These are phyloP conservation scores for Cuculus canorus DNA, from an alignment of 2,797 vertebrate species.

Conservation along the genomic window DNA sequence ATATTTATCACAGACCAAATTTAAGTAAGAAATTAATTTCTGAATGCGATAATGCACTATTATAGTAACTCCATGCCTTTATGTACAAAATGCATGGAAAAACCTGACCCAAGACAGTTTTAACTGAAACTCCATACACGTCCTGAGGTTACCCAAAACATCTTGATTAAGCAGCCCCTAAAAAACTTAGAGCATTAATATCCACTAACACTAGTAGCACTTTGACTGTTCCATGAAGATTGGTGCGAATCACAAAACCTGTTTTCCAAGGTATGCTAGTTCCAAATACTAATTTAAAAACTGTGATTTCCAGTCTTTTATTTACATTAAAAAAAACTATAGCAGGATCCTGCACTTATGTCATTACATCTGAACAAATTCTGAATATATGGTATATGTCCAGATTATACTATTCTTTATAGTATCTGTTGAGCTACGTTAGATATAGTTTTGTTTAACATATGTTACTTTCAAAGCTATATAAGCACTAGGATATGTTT, in stretches of 20 bases:
- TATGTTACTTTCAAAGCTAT: not conserved
- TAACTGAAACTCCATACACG: not conserved
- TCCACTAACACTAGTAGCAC: not conserved
- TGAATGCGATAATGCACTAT: not conserved
- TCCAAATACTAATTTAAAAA: not conserved
- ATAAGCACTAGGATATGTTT: not conserved
- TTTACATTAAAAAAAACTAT: not conserved
- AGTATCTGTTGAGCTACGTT: not conserved
- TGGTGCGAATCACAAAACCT: not conserved
- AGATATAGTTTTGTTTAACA: not conserved
- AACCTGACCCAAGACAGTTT: not conserved
- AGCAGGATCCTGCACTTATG: not conserved
- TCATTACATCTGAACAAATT: not conserved
- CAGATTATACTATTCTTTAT: not conserved
- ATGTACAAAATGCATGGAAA: not conserved
- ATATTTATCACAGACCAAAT: not conserved
- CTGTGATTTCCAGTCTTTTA: not conserved
- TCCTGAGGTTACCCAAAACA: not conserved
- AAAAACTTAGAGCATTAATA: not conserved
- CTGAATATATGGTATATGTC: not conserved
- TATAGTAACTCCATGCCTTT: not conserved
- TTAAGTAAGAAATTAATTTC: not conserved
- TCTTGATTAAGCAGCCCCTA: constrained; percentile 4
- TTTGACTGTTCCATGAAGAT: not conserved
- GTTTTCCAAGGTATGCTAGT: not conserved